Conservation (phyloP, 2,797 vertebrate species). For the Manis javanica region DNA sequence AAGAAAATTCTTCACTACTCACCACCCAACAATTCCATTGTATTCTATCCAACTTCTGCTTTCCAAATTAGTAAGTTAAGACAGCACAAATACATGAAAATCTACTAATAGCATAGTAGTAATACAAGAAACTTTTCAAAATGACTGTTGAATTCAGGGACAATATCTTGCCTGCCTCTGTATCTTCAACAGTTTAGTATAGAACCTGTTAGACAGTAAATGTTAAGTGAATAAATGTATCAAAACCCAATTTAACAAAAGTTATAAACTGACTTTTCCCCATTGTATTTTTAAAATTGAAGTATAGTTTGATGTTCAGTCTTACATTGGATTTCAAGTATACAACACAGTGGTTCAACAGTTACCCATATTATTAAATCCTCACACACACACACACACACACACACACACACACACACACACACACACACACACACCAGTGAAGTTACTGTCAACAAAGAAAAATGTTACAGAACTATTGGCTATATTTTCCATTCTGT, state of each 20-base stretch:
- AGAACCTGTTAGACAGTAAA: neutral
- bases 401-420: too few species aligned
- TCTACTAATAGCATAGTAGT: neutral
- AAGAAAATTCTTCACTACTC: neutral
- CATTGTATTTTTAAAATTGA: neutral
- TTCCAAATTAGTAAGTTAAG: conserved; percentile 17
- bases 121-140: neutral
- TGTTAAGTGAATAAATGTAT: neutral
- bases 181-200: neutral
- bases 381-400: too few species aligned
- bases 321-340: too few species aligned
- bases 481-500: too few species aligned
- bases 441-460: too few species aligned
- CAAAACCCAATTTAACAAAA: neutral
- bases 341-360: too few species aligned
- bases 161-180: neutral
- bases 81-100: neutral
- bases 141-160: neutral
- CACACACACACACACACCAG: too few species aligned
- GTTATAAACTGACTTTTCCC: neutral
- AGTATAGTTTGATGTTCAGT: too few species aligned
- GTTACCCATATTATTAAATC: too few species aligned
- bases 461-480: too few species aligned
- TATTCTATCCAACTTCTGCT: neutral
- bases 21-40: neutral